A percentile compares a stretch with the other conserved stretches of the same genome.
Conservation (phyloP, 2,888 invertebrate species). For the Helobdella robusta region DNA sequence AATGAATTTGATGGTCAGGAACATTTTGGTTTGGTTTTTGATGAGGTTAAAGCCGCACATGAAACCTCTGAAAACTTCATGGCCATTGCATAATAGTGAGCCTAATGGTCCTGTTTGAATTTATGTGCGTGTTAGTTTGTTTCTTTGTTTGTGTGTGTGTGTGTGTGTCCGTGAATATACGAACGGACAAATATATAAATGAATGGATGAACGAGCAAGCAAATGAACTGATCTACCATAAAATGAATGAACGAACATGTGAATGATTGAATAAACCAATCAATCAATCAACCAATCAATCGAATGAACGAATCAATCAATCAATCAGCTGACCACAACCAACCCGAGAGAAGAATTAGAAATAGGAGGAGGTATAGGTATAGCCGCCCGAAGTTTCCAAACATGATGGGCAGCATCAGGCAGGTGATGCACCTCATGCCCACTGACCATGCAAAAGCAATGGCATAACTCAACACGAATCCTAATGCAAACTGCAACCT, state of each 20-base stretch:
- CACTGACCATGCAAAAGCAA: constrained; percentile 16
- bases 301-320: too few species aligned
- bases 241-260: too few species aligned
- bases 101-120: constrained; percentile 16
- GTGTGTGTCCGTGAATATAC: too few species aligned
- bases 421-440: constrained; percentile 9
- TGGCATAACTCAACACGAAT: neutral
- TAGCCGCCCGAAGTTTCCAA: constrained; percentile 10
- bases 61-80: constrained; percentile 7
- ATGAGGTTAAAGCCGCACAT: constrained; percentile 18
- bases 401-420: constrained; percentile 7
- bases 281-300: too few species aligned
- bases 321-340: too few species aligned
- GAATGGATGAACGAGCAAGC: too few species aligned
- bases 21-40: constrained; percentile 17
- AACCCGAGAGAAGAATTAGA: constrained; percentile 2
- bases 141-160: too few species aligned
- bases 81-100: constrained; percentile 5
- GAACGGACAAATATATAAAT: too few species aligned
- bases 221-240: too few species aligned
- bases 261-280: too few species aligned
- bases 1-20: constrained; percentile 5
- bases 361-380: constrained; percentile 8
- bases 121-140: too few species aligned
- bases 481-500: constrained; percentile 15